A percentile compares a stretch with the other conserved stretches of the same genome.
These are phyloP conservation scores for Chiloscyllium plagiosum DNA, from an alignment of 2,113 vertebrate species.

Conservation along the genomic window DNA sequence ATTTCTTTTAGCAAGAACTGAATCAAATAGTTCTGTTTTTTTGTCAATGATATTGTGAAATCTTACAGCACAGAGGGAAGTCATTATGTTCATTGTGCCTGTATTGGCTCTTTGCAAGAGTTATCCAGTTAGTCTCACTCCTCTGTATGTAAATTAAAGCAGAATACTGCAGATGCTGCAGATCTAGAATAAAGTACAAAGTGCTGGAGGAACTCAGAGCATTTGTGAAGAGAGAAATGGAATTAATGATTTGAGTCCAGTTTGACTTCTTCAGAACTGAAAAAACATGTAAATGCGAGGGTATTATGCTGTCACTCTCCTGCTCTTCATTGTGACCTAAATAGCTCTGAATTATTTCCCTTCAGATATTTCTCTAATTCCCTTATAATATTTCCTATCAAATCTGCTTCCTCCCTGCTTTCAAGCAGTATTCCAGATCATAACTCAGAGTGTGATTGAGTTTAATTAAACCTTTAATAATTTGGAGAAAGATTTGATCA, in stretches of 20 bases:
- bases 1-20: not conserved
- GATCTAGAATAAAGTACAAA: too few relatives aligned
- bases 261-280: too few relatives aligned
- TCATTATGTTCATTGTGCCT: not conserved
- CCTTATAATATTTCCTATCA: not conserved
- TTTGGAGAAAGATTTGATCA: not conserved
- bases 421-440: not conserved
- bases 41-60: not conserved
- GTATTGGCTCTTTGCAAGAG: not conserved
- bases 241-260: too few relatives aligned
- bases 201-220: too few relatives aligned
- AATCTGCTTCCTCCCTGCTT: not conserved
- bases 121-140: not conserved
- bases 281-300: too few relatives aligned
- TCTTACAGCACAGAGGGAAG: not conserved
- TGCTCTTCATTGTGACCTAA: not conserved
- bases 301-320: too few relatives aligned
- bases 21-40: not conserved
- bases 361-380: not conserved
- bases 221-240: too few relatives aligned
- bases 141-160: too few relatives aligned
- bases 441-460: not conserved
- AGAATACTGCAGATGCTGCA: too few relatives aligned
- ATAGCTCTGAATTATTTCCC: not conserved
- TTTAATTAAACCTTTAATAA: not conserved